Percentiles rank a stretch among this genome's conserved stretches.
phyloP scores from a whole-genome alignment of 2,797 vertebrate genomes.

The Alectoris magna region DNA sequence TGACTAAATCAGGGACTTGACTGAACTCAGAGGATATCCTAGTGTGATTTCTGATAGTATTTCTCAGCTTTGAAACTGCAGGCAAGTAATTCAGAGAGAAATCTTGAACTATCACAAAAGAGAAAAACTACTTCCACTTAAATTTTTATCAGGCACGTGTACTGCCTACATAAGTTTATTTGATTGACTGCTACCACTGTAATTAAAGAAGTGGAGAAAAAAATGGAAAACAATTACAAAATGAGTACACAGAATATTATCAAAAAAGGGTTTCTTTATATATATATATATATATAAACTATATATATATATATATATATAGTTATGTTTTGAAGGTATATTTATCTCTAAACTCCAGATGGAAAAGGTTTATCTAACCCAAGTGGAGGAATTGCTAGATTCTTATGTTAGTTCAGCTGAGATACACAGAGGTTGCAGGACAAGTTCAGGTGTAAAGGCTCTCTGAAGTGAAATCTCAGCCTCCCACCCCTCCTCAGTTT shows the following conservation, averaged over 20 bases:
- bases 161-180: not conserved
- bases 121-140: not conserved
- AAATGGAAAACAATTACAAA: not conserved
- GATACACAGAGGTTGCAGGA: not conserved
- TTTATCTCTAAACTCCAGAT: not conserved
- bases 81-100: not conserved
- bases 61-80: not conserved
- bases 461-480: not conserved
- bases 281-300: too few relatives aligned
- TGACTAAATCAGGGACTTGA: slow-evolving; percentile 16
- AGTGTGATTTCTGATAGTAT: not conserved
- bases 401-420: not conserved
- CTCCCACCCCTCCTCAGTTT: not conserved
- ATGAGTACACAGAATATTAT: not conserved
- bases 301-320: too few relatives aligned
- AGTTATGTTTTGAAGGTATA: not conserved
- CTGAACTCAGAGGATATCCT: slow-evolving; percentile 17
- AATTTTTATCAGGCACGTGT: not conserved
- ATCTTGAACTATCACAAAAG: not conserved
- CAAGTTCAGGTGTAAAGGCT: not conserved
- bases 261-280: not conserved
- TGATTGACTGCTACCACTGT: not conserved
- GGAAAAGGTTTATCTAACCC: not conserved
- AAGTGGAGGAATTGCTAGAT: not conserved
- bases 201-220: not conserved